Base-by-base conservation (phyloP, 1,140 invertebrate species). In the Spodoptera litura region DNA sequence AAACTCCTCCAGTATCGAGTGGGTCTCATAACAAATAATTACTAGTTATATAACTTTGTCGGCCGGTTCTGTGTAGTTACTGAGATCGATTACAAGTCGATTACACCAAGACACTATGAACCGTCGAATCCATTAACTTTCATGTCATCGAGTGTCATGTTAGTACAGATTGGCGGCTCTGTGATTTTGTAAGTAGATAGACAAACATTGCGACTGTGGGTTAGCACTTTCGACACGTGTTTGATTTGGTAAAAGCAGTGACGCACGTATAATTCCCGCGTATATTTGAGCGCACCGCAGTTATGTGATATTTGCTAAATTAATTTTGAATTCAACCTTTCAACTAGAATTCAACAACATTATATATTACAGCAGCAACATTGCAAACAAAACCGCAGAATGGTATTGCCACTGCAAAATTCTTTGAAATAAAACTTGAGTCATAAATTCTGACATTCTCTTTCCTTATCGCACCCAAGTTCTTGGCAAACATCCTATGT, bases 221-320 rank as follows among this genome's bases (percentile, higher is more conserved):
- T 76, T 83, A 80, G 78, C 79, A 76, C 82, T 87, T 88, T 79
- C 80, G 44, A 84, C 76, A 31, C 61, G 64, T 90, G 64, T 87
- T 89, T 88, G 84, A 68, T 83, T 85, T 83, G 78, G 85, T 88
- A 89, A 91, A 89, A 91, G 87, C 87, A 82, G 59, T 83, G 78
- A 79, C 75, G 71, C 76, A 83, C 31, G 12, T 44, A 44, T 53
- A 75, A 62, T 72, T 52, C 66, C 31, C 11, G 56, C 20, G 38
- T 38, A 73, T 81, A 81, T 83, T 83, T 78, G 38, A 78, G 35
- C 64, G 55, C n/a, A 74, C 55, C 20, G 55, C 31, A 52, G 20
- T 49, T 20, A 20, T 64, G 38, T 49, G 35, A 64, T 49, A 49
- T 64, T 64, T 44, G 38, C 38, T 64, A 38, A 62, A 53, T 51